Percentiles rank a stretch among this genome's conserved stretches.
Evolutionary conservation across 2,888 invertebrate species (phyloP).

Genomic region (Ennomos quercinarius): DNA sequence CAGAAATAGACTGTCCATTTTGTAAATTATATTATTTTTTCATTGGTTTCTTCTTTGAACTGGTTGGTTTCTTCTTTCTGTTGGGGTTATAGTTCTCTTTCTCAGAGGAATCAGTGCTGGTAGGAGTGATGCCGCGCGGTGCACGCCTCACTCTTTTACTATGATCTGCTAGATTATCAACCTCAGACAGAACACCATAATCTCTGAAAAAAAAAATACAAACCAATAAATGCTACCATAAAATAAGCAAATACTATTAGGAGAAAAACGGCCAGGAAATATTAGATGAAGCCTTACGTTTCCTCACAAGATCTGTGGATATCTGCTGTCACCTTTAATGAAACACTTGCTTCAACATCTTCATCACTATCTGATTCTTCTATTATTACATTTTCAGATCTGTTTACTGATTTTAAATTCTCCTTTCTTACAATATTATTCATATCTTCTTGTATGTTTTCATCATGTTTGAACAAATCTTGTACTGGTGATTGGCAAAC

Average conservation of each 20-base stretch:
- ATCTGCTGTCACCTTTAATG: slow-evolving; percentile 62
- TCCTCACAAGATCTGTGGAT: slow-evolving; percentile 61
- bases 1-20: slow-evolving; percentile 20
- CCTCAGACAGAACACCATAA: slow-evolving; percentile 54
- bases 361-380: slow-evolving; percentile 70
- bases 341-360: slow-evolving; percentile 46
- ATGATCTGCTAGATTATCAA: slow-evolving; percentile 48
- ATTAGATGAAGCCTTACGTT: slow-evolving; percentile 50
- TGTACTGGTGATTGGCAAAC: slow-evolving; percentile 33
- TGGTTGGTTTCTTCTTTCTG: slow-evolving; percentile 50
- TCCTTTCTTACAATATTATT: background rate
- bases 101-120: slow-evolving; percentile 75
- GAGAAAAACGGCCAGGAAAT: too few species aligned
- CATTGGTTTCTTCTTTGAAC: slow-evolving; percentile 48
- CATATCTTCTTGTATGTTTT: slow-evolving; percentile 5
- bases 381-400: slow-evolving; percentile 50
- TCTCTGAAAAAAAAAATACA: slow-evolving; percentile 57
- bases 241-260: too few species aligned
- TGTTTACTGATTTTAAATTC: slow-evolving; percentile 11
- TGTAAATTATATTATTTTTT: slow-evolving; percentile 44
- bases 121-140: slow-evolving; percentile 63
- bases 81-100: slow-evolving; percentile 79
- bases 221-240: slow-evolving; percentile 1
- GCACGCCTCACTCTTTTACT: slow-evolving; percentile 46
- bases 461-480: slow-evolving; percentile 47